Evolutionary conservation across 1,140 invertebrate genomes (phyloP), one percentile per base, ranked within the genome.

Genomic region (Drosophila punjabiensis): DNA sequence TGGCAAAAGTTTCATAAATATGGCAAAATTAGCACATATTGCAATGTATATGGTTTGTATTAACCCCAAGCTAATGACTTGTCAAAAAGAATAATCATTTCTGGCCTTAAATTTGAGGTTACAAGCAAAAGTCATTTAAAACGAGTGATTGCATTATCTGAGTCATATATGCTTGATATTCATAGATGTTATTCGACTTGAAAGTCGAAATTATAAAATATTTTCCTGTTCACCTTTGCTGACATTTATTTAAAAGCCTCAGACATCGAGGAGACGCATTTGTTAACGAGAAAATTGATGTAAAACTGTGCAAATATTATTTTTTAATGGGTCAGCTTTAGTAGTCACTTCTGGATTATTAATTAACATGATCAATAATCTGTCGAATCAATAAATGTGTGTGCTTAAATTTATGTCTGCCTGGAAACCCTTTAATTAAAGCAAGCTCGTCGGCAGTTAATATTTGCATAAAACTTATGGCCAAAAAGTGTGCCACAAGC

Each of bases 401-500:
- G 9, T n/a, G 28, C 33, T 58, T 48, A 60, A 18, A 6, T 11
- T n/a, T 41, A 50, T 43, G n/a, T 18, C 11, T 30, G 33, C 13
- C 16, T 41, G 11, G 3, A 43, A 43, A 52, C 37, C 68, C 55
- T 74, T 73, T 74, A 58, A 73, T 73, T 61, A 52, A 48, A 4
- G 10, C 7, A 13, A 58, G 11, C 2, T 62, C 14, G 0, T 0
- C 35, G 24, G 14, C 61, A 33, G 48, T 28, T 2, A 16, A 24
- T 35, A 71, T 74, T 73, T 61, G 55, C 68, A 53, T 73, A 73
- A 20, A 24, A 56, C 48, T 67, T 37, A 43, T 61, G 9, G 7
- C 20, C 16, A 52, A 60, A 73, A 71, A 60, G 43, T 73, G 45
- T 59, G 70, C 35, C 70, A 71, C 20, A 20, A 39, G 43, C n/a